Evolutionary conservation across 2,797 vertebrate species (phyloP).

Genomic region (Rhinoraja longicauda): DNA sequence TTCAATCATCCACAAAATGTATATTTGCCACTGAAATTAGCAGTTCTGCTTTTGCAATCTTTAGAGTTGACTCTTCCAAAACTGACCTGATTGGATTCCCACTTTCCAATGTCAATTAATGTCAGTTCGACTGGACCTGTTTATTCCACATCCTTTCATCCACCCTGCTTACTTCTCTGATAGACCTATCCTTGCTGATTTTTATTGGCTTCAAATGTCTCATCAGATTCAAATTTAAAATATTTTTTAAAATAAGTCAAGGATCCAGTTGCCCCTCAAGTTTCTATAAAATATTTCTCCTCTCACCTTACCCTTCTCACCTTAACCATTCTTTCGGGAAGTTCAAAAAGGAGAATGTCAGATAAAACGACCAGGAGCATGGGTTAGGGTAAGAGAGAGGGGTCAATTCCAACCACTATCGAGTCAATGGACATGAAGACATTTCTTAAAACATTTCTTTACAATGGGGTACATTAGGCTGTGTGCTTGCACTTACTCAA

Average conservation of each 20-base stretch:
- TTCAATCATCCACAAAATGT: not conserved
- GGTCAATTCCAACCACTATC: too few relatives aligned
- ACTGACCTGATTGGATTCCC: not conserved
- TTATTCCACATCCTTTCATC: not conserved
- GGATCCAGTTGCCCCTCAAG: not conserved
- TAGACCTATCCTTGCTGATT: not conserved
- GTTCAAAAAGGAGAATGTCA: too few relatives aligned
- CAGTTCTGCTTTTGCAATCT: not conserved
- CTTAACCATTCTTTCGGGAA: too few relatives aligned
- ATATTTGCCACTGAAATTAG: not conserved
- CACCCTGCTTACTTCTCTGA: not conserved
- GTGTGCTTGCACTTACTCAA: not conserved
- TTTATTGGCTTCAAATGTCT: not conserved
- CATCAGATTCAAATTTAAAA: not conserved
- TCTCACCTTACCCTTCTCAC: not conserved
- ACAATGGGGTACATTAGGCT: too few relatives aligned
- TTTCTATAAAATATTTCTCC: not conserved
- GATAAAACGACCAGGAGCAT: too few relatives aligned
- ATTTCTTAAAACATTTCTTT: too few relatives aligned
- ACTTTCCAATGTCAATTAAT: not conserved
- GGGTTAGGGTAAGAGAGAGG: too few relatives aligned
- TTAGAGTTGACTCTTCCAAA: not conserved
- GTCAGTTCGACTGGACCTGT: not conserved
- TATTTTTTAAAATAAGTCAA: too few relatives aligned
- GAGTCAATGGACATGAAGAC: too few relatives aligned